Base-by-base conservation (phyloP, 2,888 invertebrate species). In the Parochlus steinenii region DNA sequence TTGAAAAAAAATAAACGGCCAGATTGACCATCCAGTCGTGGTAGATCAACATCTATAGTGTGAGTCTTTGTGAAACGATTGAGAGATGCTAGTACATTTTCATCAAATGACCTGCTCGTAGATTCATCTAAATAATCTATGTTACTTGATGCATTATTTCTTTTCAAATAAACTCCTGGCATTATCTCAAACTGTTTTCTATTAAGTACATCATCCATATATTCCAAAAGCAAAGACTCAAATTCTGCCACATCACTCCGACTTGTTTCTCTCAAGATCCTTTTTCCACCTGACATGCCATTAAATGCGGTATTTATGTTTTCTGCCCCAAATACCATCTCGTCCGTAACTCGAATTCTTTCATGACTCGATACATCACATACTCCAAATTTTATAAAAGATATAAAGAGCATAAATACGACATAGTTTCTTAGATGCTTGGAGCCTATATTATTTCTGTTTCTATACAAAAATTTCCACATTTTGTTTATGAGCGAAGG, bases 21-120 rank as follows among this genome's bases (percentile, higher is more conserved):
- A 8, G 74, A 69, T 49, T 73, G 68, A 20, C 52, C 25, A 12
- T 15, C 6, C 1, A 55, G 55, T 14, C 56, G 46, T 1, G 77
- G 72, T 31, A 80, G 48, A 47, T 72, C 71, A 6, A 81, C 67
- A 19, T 71, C 68, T 17, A 80, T 48, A 28, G 67, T 66, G 54
- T 71, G 76, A 35, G 61, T 66, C 33, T 66, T 61, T 3, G 69
- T 59, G 47, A 69, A 74, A 44, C 64, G 58, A 43, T 69, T 65
- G 24, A 74, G 54, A 48, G 68, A 69, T 42, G 67, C 65, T 39
- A 65, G 54, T 41, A 73, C 49, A 48, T 71, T 43, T 35, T 30
- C 34, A 31, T 46, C 41, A 24, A 44, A 28, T 5, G 31, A 36
- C 31, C 42, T 41, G 11, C 45, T 43, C 38, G 41, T 46, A 17